Evolutionary conservation across 2,113 vertebrate species (phyloP).

Genomic region (Geococcyx californianus): DNA sequence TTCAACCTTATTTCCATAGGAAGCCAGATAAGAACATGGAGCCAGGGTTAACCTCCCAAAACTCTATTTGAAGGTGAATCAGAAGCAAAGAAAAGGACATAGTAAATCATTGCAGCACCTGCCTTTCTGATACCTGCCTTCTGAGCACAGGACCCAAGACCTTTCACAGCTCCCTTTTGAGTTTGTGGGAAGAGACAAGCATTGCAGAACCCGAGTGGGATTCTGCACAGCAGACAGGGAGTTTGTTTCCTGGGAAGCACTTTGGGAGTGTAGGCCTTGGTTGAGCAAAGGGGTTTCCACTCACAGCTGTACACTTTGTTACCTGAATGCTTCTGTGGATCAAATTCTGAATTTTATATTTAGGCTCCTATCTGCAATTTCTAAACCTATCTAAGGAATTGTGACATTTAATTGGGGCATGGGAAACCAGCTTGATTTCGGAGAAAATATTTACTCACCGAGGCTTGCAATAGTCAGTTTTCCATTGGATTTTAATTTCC

Average conservation of each 20-base stretch:
- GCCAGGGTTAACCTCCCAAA: neutral
- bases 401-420: neutral
- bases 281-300: neutral
- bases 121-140: neutral
- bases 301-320: neutral
- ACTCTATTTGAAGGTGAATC: neutral
- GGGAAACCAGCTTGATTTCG: neutral
- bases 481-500: neutral
- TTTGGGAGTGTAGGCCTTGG: neutral
- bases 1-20: neutral
- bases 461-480: neutral
- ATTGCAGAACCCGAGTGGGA: neutral
- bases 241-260: neutral
- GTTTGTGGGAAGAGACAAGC: neutral
- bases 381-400: neutral
- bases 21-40: neutral
- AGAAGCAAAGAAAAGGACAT: neutral
- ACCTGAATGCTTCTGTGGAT: neutral
- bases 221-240: neutral
- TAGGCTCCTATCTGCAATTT: neutral
- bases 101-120: neutral
- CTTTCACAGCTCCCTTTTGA: neutral
- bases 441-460: neutral
- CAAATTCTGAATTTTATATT: neutral
- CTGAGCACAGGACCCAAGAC: fast-evolving